Percentiles rank a stretch among this genome's conserved stretches.
phyloP scores from a whole-genome alignment of 2,888 invertebrate species.

The Brenthis daphne region DNA sequence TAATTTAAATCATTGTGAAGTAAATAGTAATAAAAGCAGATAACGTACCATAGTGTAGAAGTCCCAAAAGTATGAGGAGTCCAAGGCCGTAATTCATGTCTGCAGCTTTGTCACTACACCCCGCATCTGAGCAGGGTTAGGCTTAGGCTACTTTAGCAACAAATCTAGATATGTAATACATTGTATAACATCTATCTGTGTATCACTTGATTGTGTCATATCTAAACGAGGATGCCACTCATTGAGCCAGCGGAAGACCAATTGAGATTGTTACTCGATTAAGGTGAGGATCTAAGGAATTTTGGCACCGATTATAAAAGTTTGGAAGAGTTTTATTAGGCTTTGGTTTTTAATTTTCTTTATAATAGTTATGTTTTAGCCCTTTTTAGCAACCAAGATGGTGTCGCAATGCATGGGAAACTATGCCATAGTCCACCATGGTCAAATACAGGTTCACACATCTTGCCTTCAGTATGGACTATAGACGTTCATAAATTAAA shows the following conservation, averaged over 20 bases:
- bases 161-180: constrained; percentile 17
- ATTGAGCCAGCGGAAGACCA: constrained; percentile 52
- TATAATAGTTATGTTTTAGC: background rate
- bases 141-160: constrained; percentile 18
- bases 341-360: background rate
- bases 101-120: constrained; percentile 41
- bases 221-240: constrained; percentile 48
- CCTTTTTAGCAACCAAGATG: too few species aligned
- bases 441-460: too few species aligned
- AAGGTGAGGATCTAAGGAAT: constrained; percentile 25
- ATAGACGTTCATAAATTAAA: too few species aligned
- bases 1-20: background rate
- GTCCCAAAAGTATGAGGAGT: constrained; percentile 52
- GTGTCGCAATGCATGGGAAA: too few species aligned
- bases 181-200: constrained; percentile 18
- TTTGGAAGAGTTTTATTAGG: background rate
- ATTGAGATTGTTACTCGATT: constrained; percentile 52
- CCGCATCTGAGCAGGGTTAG: constrained; percentile 42
- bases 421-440: too few species aligned
- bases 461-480: too few species aligned
- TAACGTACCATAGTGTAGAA: constrained; percentile 58
- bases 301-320: constrained; percentile 3
- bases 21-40: constrained; percentile 6
- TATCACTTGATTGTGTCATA: constrained; percentile 41
- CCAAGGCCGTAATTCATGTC: constrained; percentile 44